phyloP scores from a whole-genome alignment of 2,797 vertebrate genomes.

The Phataginus tricuspis region DNA sequence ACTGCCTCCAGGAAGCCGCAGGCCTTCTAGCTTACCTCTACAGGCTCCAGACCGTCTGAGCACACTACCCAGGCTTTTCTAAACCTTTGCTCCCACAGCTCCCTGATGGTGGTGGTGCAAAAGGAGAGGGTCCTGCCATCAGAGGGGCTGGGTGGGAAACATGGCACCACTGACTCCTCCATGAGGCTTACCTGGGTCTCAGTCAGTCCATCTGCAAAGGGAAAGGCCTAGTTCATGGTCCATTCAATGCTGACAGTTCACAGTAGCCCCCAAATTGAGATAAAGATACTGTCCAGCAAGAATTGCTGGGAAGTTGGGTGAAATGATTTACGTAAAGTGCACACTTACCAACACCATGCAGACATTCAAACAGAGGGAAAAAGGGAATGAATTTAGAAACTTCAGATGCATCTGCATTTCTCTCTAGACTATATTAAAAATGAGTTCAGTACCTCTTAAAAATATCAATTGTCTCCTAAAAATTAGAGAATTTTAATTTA shows the following conservation, averaged over 20 bases:
- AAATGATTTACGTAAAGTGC: not conserved
- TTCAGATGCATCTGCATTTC: not conserved
- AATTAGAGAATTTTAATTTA: not conserved
- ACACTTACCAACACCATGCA: rapidly evolving
- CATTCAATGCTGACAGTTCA: not conserved
- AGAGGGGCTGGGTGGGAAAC: not conserved
- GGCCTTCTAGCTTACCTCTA: too few species aligned
- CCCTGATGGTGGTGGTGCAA: not conserved
- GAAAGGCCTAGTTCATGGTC: not conserved
- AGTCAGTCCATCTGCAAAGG: not conserved
- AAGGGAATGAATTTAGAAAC: not conserved
- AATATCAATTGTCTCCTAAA: not conserved
- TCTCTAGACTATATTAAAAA: not conserved
- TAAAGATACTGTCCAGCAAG: not conserved
- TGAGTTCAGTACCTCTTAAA: not conserved
- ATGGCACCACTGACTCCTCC: rapidly evolving
- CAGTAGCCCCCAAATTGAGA: not conserved
- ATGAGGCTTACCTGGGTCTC: not conserved
- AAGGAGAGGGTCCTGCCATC: rapidly evolving
- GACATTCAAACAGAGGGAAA: not conserved
- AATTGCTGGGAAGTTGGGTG: not conserved
- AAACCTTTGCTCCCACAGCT: not conserved
- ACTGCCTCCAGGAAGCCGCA: rapidly evolving
- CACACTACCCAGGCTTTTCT: not conserved
- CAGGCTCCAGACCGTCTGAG: not conserved